Conservation (phyloP, 2,113 vertebrate genomes). For the Agelaius phoeniceus region DNA sequence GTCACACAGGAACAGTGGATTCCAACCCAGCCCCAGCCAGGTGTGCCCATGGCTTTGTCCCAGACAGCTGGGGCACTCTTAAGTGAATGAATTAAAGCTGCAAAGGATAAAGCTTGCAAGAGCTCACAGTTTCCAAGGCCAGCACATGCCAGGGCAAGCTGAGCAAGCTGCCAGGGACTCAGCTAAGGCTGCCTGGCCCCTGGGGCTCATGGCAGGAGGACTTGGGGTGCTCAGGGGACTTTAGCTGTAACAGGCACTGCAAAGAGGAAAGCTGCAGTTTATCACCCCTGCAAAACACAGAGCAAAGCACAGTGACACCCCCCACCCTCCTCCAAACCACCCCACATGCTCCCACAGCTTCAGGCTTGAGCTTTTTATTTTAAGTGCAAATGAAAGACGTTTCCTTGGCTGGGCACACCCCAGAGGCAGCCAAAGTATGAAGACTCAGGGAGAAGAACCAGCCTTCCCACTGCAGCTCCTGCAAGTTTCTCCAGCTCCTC, state of each 20-base stretch:
- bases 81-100: not conserved
- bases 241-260: not conserved
- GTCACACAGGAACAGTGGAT: not conserved
- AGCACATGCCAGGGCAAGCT: not conserved
- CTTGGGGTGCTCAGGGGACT: fast-evolving
- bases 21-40: not conserved
- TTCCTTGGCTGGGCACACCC: not conserved
- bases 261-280: not conserved
- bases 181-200: not conserved
- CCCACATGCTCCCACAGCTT: fast-evolving
- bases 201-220: not conserved
- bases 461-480: not conserved
- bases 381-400: not conserved
- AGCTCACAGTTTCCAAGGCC: not conserved
- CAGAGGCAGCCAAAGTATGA: not conserved
- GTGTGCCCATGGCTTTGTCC: not conserved
- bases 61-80: no score
- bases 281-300: not conserved
- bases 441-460: not conserved
- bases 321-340: not conserved
- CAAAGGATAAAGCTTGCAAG: not conserved
- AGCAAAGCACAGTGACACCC: not conserved
- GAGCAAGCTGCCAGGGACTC: not conserved
- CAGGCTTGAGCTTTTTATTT: not conserved
- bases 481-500: not conserved